Conservation (phyloP, 2,797 vertebrate genomes). For the Microctenopoma steveboyesi region DNA sequence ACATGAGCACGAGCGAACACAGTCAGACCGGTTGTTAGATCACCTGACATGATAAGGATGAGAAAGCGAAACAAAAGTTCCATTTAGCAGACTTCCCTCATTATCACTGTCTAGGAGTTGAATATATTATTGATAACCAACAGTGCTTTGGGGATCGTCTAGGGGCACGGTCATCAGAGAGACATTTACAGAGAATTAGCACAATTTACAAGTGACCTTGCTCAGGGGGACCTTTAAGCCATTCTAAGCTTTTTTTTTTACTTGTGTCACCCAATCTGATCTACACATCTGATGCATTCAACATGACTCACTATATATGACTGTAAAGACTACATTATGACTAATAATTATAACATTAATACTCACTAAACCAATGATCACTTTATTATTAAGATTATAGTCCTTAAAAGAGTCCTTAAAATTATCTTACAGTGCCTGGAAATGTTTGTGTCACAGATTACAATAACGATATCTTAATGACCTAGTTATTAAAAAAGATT, state of each 20-base stretch:
- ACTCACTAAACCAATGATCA: not conserved
- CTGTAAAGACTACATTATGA: too few relatives aligned
- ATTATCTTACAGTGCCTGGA: not conserved
- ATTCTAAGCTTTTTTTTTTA: slow-evolving; percentile 10
- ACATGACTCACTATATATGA: not conserved
- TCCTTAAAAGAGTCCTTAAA: not conserved
- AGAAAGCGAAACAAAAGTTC: slow-evolving; percentile 22
- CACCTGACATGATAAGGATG: slow-evolving; percentile 10
- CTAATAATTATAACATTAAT: not conserved
- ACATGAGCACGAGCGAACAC: not conserved
- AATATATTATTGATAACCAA: slow-evolving; percentile 59
- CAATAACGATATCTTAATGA: too few relatives aligned
- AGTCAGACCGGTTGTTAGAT: not conserved
- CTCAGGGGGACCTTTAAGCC: slow-evolving; percentile 31
- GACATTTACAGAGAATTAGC: slow-evolving; percentile 49
- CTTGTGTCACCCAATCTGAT: slow-evolving; percentile 14
- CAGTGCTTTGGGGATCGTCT: slow-evolving; percentile 35
- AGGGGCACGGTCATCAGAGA: slow-evolving; percentile 48
- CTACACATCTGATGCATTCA: slow-evolving; percentile 6
- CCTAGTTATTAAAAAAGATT: too few relatives aligned
- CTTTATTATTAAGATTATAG: not conserved
- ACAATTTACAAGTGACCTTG: slow-evolving; percentile 55
- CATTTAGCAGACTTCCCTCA: slow-evolving; percentile 18
- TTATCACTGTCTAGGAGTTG: slow-evolving; percentile 29
- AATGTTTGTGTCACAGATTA: not conserved